These are phyloP conservation scores for Euleptes europaea DNA, from an alignment of 2,113 vertebrate genomes.

Conservation along the genomic window DNA sequence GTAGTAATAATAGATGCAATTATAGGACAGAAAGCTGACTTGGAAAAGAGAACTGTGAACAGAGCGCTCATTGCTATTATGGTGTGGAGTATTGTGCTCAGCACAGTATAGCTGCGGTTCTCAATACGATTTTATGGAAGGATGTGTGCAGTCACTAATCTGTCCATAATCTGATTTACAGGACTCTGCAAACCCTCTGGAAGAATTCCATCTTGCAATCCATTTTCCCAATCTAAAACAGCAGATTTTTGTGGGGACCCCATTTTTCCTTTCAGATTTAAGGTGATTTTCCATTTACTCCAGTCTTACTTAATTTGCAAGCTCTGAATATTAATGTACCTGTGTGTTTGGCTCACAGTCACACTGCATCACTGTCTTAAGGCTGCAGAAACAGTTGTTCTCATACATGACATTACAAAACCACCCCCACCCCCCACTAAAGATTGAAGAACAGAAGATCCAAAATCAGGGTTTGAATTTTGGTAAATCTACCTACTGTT, in stretches of 20 bases:
- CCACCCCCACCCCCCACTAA: neutral
- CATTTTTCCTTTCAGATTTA: too few relatives aligned
- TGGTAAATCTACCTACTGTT: neutral
- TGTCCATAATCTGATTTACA: neutral
- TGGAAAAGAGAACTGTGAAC: neutral
- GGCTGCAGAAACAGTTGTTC: neutral
- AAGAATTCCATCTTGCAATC: neutral
- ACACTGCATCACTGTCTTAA: neutral
- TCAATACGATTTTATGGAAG: neutral
- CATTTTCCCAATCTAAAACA: neutral
- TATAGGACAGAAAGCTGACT: neutral
- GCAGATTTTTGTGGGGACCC: neutral
- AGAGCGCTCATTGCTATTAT: too few relatives aligned
- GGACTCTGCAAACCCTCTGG: neutral
- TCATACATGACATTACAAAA: neutral
- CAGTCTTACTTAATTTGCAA: neutral
- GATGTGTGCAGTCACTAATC: neutral
- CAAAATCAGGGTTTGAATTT: neutral
- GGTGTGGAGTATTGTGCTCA: neutral
- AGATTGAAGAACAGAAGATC: neutral
- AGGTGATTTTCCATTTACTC: neutral
- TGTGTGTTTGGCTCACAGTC: neutral
- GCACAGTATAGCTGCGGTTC: neutral
- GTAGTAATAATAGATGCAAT: neutral
- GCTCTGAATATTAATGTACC: neutral